phyloP scores from a whole-genome alignment of 2,888 invertebrate genomes.

The Galeruca laticollis region DNA sequence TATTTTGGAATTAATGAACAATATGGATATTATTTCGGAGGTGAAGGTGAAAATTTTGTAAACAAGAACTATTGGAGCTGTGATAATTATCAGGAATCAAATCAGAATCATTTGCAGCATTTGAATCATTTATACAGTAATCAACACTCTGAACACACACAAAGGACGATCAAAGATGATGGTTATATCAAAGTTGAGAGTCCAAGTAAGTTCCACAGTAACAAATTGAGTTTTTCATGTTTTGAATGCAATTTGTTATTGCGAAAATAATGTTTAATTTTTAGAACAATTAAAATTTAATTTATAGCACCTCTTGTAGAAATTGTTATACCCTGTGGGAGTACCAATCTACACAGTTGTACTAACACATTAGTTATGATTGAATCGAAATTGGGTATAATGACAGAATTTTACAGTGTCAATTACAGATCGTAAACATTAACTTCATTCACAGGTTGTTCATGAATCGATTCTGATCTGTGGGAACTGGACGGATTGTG shows the following conservation, averaged over 20 bases:
- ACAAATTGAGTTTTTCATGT: constrained; percentile 13
- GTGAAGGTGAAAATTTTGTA: constrained; percentile 41
- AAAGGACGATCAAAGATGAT: constrained; percentile 45
- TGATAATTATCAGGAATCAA: constrained; percentile 45
- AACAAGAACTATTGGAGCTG: constrained; percentile 47
- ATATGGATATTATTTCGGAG: constrained; percentile 48
- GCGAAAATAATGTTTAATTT: no score
- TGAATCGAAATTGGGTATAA: no score
- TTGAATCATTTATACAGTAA: constrained; percentile 41
- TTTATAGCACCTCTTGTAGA: no score
- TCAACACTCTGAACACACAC: constrained; percentile 40
- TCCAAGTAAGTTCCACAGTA: constrained; percentile 59
- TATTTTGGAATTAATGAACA: constrained; percentile 44
- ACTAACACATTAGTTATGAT: no score
- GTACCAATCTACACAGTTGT: no score
- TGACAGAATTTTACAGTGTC: no score
- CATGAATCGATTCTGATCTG: no score
- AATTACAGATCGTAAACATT: no score
- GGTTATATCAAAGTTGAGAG: constrained; percentile 60
- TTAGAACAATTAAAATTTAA: no score
- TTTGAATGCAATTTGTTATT: not conserved
- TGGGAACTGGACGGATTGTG: no score
- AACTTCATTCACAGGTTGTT: no score
- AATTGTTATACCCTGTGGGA: no score
- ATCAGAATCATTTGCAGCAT: constrained; percentile 44